Percentiles rank a stretch among this genome's conserved stretches.
phyloP scores from a whole-genome alignment of 2,113 vertebrate genomes.

The Eretmodus cyanostictus region DNA sequence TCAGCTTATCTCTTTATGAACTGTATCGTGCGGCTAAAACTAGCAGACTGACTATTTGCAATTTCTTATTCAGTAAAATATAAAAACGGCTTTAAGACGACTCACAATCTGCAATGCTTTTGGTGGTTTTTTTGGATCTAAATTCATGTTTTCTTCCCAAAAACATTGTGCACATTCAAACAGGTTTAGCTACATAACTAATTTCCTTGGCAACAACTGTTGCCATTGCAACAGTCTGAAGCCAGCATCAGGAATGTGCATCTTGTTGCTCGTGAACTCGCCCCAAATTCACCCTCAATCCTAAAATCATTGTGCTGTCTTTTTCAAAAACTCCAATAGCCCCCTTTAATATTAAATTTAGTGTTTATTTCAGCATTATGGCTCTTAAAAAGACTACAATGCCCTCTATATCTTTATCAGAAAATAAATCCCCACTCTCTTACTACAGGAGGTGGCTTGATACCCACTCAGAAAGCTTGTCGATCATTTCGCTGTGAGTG shows the following conservation, averaged over 20 bases:
- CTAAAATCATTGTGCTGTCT: background rate
- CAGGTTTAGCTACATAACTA: background rate
- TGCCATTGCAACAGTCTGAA: background rate
- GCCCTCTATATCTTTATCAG: background rate
- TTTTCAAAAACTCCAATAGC: accelerated
- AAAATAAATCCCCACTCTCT: background rate
- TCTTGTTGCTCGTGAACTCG: background rate
- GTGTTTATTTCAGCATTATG: accelerated
- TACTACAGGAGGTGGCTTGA: background rate
- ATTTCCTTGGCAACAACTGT: background rate
- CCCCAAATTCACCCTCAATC: background rate
- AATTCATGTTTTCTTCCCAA: background rate
- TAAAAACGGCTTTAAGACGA: background rate
- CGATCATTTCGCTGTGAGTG: slow-evolving; percentile 8
- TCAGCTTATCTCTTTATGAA: background rate
- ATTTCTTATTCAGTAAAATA: background rate
- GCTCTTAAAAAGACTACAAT: background rate
- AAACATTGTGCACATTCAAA: background rate
- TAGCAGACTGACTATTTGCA: background rate
- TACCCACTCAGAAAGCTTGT: background rate
- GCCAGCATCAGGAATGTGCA: background rate
- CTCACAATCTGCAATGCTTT: accelerated
- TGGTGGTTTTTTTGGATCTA: accelerated
- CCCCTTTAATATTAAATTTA: accelerated
- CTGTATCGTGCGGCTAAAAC: accelerated